phyloP scores from a whole-genome alignment of 2,888 invertebrate species.

The Incurvaria masculella region DNA sequence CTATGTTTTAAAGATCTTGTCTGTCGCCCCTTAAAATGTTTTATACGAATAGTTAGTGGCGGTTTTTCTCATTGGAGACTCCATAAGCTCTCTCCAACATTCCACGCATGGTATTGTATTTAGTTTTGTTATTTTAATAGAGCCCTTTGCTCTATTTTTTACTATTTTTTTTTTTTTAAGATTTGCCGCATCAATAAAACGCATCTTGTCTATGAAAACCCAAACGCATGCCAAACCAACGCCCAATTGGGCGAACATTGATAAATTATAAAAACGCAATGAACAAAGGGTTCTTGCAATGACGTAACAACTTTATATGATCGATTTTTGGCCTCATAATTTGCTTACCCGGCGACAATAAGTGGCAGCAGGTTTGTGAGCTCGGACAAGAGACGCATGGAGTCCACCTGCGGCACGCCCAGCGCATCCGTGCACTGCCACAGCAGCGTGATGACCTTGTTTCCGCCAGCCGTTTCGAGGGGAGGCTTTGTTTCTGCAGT shows the following conservation, averaged over 20 bases:
- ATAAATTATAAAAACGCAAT: neutral
- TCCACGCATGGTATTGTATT: no score
- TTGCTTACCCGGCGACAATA: slow-evolving; percentile 34
- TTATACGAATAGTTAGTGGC: no score
- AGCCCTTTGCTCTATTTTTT: no score
- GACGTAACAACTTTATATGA: neutral
- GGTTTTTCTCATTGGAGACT: no score
- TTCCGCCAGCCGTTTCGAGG: neutral
- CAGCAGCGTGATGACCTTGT: slow-evolving; percentile 32
- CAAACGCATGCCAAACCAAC: neutral
- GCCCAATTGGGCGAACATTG: neutral
- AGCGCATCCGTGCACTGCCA: slow-evolving; percentile 39
- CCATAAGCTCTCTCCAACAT: no score
- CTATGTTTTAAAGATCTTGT: no score
- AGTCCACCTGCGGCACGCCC: slow-evolving; percentile 35
- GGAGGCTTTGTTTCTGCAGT: neutral
- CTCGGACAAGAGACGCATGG: slow-evolving; percentile 28
- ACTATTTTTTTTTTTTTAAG: neutral
- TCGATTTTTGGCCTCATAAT: no score
- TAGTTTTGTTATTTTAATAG: no score
- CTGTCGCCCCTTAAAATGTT: no score
- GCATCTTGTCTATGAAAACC: neutral
- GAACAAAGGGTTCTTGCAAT: neutral
- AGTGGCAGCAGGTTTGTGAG: slow-evolving; percentile 29
- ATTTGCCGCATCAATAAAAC: neutral